These are phyloP conservation scores for Atherinosoma microstoma DNA, from an alignment of 2,797 vertebrate genomes.

Conservation along the genomic window DNA sequence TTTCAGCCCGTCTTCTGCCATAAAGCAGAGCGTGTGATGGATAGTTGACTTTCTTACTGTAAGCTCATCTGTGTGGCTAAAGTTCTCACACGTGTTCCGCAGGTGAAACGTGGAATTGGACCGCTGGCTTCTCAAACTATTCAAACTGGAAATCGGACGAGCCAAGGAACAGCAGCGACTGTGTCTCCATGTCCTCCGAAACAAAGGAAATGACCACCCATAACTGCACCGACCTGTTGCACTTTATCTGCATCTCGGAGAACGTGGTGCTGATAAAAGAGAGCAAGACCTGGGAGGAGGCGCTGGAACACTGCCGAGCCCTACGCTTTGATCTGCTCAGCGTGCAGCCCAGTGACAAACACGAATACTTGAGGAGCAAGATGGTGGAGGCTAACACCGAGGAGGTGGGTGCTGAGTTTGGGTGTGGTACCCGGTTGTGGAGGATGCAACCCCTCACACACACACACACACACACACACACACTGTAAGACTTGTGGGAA, in stretches of 20 bases:
- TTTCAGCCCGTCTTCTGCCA: no score
- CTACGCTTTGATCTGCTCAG: conserved; percentile 41
- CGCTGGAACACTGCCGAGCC: conserved; percentile 51
- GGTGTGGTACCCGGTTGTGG: no score
- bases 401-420: conserved; percentile 38
- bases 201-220: neutral
- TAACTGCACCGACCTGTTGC: conserved; percentile 10
- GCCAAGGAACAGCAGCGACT: neutral
- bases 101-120: conserved; percentile 49
- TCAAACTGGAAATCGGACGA: neutral
- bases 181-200: conserved; percentile 12
- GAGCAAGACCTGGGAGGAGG: conserved; percentile 67
- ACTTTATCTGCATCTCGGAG: conserved; percentile 27
- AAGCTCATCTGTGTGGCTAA: neutral
- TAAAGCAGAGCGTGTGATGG: no score
- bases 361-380: rapidly evolving
- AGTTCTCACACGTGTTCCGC: neutral
- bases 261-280: conserved; percentile 63
- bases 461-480: no score
- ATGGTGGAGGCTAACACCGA: conserved; percentile 21
- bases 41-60: neutral
- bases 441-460: no score
- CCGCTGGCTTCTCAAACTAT: neutral
- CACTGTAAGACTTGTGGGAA: no score
- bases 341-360: conserved; percentile 36